A percentile compares a stretch with the other conserved stretches of the same genome.
These are phyloP conservation scores for Triplophysa rosa DNA, from an alignment of 2,113 vertebrate genomes.

Conservation along the genomic window DNA sequence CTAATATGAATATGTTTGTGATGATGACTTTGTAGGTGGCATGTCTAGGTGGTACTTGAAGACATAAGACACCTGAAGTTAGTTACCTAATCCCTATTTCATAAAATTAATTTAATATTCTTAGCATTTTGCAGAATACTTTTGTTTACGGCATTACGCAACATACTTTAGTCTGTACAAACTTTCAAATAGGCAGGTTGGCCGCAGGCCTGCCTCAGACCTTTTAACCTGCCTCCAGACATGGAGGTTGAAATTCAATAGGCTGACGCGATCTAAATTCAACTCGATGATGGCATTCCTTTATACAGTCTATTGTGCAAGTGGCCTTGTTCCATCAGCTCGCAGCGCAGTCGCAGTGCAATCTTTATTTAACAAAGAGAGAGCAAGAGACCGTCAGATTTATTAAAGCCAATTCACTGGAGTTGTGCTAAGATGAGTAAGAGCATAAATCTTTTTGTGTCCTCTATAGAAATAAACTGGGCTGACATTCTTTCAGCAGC, in stretches of 20 bases:
- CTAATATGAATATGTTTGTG: conserved; percentile 27
- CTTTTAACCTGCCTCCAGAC: conserved; percentile 1
- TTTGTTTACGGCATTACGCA: neutral
- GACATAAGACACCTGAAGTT: neutral
- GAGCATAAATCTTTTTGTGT: conserved; percentile 18
- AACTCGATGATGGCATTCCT: conserved; percentile 35
- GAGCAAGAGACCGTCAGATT: conserved; percentile 12
- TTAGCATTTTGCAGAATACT: neutral
- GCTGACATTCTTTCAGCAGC: conserved; percentile 10
- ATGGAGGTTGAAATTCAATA: conserved; percentile 29
- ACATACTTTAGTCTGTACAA: neutral
- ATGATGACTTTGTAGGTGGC: conserved; percentile 25
- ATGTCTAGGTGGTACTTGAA: conserved; percentile 30
- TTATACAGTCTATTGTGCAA: conserved; percentile 44
- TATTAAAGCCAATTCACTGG: conserved; percentile 16
- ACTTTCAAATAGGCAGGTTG: neutral
- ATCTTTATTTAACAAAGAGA: conserved; percentile 27
- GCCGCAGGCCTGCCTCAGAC: neutral
- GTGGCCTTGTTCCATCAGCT: conserved; percentile 49
- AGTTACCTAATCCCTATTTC: conserved; percentile 36
- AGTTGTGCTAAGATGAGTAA: conserved; percentile 23
- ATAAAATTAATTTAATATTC: conserved; percentile 1
- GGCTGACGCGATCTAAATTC: conserved; percentile 28
- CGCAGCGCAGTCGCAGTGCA: conserved; percentile 15
- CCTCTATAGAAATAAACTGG: conserved; percentile 25